phyloP scores from a whole-genome alignment of 2,888 invertebrate species.

The Petrolisthes manimaculis region DNA sequence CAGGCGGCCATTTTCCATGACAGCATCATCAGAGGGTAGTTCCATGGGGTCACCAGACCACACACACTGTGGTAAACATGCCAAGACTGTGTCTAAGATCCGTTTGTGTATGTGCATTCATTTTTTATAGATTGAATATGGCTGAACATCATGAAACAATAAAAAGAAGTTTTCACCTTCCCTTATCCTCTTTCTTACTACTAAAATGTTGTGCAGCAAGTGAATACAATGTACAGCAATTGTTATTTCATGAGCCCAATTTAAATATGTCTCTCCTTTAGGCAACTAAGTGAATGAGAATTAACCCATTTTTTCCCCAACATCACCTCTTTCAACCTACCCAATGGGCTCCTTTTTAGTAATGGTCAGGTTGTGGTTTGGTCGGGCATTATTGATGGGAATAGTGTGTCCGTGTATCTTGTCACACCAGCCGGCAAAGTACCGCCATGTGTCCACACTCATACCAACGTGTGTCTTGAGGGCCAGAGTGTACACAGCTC shows the following conservation, averaged over 20 bases:
- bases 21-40: constrained; percentile 98
- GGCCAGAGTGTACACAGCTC: constrained; percentile 96
- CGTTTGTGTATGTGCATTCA: no score
- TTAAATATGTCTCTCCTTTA: no score
- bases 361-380: constrained; percentile 88
- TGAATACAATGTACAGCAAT: no score
- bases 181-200: no score
- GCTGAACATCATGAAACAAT: no score
- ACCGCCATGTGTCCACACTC: constrained; percentile 97
- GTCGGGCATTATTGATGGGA: constrained; percentile 91
- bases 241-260: no score
- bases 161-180: no score
- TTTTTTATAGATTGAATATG: no score
- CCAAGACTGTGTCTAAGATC: no score
- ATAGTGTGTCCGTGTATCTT: constrained; percentile 93
- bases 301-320: background rate
- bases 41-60: constrained; percentile 95
- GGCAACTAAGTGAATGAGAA: background rate
- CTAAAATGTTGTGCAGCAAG: no score
- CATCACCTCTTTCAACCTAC: constrained; percentile 70
- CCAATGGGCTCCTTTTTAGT: constrained; percentile 93
- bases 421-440: constrained; percentile 97
- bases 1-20: constrained; percentile 99
- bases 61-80: constrained; percentile 78
- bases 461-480: constrained; percentile 97